Base-by-base conservation (phyloP, 2,888 invertebrate genomes). In the Crossocerus cetratus region DNA sequence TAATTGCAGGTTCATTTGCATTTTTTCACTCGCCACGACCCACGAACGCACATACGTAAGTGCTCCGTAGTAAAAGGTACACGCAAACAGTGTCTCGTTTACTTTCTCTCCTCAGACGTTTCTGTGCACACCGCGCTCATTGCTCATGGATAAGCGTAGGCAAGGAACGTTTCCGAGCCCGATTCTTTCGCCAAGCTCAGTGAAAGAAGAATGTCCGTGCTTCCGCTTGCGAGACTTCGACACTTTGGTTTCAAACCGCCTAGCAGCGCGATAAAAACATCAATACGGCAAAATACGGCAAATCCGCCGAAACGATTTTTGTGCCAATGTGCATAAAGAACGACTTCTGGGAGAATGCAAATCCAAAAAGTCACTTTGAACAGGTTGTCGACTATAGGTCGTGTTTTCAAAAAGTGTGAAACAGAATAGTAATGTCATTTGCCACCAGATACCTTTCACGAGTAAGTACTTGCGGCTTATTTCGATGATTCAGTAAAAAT, bases 61-160 rank as follows among this genome's bases (percentile, higher is more conserved):
- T 32, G 32, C 32, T 8, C 32, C 32, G 11, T 32, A 70, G 74
- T 76, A 76, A 76, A 67, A 76, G 74, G 74, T 64, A 56, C 66
- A 61, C 63, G 45, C 45, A n/a, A n/a, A n/a, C n/a, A n/a, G n/a
- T n/a, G n/a, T n/a, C n/a, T n/a, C n/a, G 60, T 43, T 70, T 32
- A 49, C 49, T 49, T 74, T 76, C 74, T 76, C 75, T 74, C 75
- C 61, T 43, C 60, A 14, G 20, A 70, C 66, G 74, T 70, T 70
- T 49, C 14, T 49, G 49, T 13, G 16, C 11, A n/a, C 49, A 49
- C 14, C 16, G 16, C n/a, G 3, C 49, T 32, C 32, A 32, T 32
- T 32, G 32, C 32, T 32, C 32, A 32, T 32, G 32, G 32, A 32
- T 32, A 32, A 32, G 49, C 49, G 49, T 49, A 49, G 49, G 49